Conservation (phyloP, 2,797 vertebrate genomes). For the Threskiornis aethiopicus region DNA sequence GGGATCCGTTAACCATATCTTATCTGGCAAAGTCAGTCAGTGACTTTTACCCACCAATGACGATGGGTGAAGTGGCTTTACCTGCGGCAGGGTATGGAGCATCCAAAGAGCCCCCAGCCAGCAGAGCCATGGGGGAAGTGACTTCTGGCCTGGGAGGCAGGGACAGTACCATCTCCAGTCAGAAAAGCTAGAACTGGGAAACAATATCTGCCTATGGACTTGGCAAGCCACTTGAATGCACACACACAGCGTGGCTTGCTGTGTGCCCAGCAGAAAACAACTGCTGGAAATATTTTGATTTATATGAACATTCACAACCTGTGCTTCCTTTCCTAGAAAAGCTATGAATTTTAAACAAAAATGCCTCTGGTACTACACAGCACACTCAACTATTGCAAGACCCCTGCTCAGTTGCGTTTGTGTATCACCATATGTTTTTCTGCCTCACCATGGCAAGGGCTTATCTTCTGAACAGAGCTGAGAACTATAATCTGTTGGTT, state of each 20-base stretch:
- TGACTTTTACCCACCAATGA: accelerated
- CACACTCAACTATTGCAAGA: not conserved
- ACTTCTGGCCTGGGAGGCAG: not conserved
- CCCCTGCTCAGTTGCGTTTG: not conserved
- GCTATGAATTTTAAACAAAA: not conserved
- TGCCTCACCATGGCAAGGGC: not conserved
- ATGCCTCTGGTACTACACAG: not conserved
- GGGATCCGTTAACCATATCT: not conserved
- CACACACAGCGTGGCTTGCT: not conserved
- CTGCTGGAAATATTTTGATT: not conserved
- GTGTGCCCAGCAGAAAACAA: not conserved
- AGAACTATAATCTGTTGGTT: not conserved
- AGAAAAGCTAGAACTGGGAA: not conserved
- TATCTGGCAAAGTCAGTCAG: not conserved
- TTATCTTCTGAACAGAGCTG: not conserved
- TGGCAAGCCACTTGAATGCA: not conserved
- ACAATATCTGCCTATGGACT: not conserved
- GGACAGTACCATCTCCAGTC: not conserved
- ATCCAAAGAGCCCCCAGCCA: not conserved
- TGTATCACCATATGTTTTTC: not conserved
- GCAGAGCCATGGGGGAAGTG: not conserved
- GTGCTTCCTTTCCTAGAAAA: not conserved
- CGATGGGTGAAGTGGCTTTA: not conserved
- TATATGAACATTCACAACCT: not conserved
- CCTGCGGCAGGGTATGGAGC: accelerated